Evolutionary conservation across 1,140 invertebrate genomes (phyloP).

Genomic region (Penaeus indicus): DNA sequence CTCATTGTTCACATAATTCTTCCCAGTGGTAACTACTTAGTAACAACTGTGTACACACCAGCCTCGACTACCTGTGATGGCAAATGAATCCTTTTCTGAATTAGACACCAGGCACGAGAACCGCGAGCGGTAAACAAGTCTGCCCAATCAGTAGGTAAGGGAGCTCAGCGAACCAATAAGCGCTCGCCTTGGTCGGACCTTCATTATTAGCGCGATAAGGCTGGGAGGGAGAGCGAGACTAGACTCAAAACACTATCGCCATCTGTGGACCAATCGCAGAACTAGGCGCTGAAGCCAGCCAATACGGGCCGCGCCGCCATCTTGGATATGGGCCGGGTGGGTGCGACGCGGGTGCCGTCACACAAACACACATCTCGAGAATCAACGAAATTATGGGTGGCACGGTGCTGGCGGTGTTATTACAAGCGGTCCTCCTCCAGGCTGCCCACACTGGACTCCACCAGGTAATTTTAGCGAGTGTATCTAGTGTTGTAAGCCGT

Average conservation of each 20-base stretch:
- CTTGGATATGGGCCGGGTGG: constrained; percentile 66
- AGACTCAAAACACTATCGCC: constrained; percentile 68
- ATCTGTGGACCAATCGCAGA: constrained; percentile 67
- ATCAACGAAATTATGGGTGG: constrained; percentile 65
- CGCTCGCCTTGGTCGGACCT: constrained; percentile 66
- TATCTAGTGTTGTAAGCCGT: constrained; percentile 64
- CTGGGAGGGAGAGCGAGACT: constrained; percentile 66
- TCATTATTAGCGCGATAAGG: constrained; percentile 68
- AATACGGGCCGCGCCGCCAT: constrained; percentile 67
- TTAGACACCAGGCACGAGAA: constrained; percentile 67
- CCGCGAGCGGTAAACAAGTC: constrained; percentile 67
- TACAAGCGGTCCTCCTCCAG: constrained; percentile 62
- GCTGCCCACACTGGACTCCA: constrained; percentile 61
- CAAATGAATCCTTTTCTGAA: constrained; percentile 68
- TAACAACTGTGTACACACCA: constrained; percentile 67
- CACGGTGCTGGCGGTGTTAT: constrained; percentile 62
- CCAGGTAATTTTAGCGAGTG: constrained; percentile 64
- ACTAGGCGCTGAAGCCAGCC: constrained; percentile 67
- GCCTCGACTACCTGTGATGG: constrained; percentile 67
- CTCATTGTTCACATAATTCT: constrained; percentile 80
- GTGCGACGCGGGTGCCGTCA: constrained; percentile 53
- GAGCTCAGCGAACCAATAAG: constrained; percentile 67
- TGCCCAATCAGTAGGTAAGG: constrained; percentile 68
- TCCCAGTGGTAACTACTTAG: constrained; percentile 66
- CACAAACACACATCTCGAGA: constrained; percentile 62